Conservation (phyloP, 2,888 invertebrate genomes). For the Scaeva pyrastri region DNA sequence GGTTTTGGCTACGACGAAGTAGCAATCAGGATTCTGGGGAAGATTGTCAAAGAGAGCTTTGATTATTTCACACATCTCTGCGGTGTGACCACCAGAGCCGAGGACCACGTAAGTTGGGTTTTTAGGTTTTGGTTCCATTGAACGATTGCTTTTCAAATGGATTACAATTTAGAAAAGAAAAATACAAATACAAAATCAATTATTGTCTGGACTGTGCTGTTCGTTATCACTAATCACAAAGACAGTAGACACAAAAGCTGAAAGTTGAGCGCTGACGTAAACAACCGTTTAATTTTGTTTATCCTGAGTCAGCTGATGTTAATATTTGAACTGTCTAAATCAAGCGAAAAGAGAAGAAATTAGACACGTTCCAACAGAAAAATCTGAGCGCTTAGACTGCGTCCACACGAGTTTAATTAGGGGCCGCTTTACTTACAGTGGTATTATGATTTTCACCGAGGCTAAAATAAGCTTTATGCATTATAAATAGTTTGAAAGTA, state of each 20-base stretch:
- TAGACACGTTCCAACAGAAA: no score
- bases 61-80: constrained; percentile 94
- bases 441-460: no score
- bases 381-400: no score
- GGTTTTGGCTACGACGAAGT: constrained; percentile 89
- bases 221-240: no score
- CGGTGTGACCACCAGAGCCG: constrained; percentile 89
- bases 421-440: no score
- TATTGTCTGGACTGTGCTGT: not conserved
- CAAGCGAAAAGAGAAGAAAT: no score
- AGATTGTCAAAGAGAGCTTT: constrained; percentile 84
- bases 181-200: not conserved
- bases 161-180: not conserved
- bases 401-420: no score
- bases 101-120: constrained; percentile 81
- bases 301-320: constrained; percentile 14
- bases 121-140: constrained; percentile 29
- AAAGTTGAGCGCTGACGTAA: not conserved
- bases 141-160: not conserved
- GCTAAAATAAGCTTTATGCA: no score
- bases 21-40: constrained; percentile 87
- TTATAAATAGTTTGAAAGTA: no score
- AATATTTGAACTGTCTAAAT: not conserved
- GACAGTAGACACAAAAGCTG: not conserved
- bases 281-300: constrained; percentile 27